A percentile compares a stretch with the other conserved stretches of the same genome.
phyloP scores from a whole-genome alignment of 1,140 invertebrate genomes.

The Drosophila tani region DNA sequence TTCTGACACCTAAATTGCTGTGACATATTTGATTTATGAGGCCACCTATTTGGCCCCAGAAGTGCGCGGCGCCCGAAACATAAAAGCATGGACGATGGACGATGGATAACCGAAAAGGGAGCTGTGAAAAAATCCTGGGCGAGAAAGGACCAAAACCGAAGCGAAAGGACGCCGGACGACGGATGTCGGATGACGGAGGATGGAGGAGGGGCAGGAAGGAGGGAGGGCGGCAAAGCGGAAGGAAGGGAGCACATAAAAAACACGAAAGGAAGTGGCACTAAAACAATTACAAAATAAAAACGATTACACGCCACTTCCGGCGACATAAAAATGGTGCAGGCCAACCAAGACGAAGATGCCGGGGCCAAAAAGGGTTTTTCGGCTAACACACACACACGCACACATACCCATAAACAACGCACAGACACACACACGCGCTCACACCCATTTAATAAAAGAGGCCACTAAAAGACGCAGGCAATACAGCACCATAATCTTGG shows the following conservation, averaged over 20 bases:
- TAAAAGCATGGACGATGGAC: constrained; percentile 49
- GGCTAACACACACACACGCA: constrained; percentile 31
- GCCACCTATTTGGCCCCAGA: constrained; percentile 81
- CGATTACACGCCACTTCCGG: constrained; percentile 83
- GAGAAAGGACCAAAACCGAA: constrained; percentile 46
- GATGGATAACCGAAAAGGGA: constrained; percentile 56
- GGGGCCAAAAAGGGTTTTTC: constrained; percentile 63
- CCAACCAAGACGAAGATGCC: constrained; percentile 44
- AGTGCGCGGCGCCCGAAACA: constrained; percentile 59
- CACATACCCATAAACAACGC: constrained; percentile 21
- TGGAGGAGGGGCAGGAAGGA: constrained; percentile 25
- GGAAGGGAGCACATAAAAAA: constrained; percentile 75
- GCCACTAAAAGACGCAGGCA: constrained; percentile 79
- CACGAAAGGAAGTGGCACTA: constrained; percentile 82
- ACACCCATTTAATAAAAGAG: constrained; percentile 75
- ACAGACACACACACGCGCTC: constrained; percentile 22
- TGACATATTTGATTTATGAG: constrained; percentile 84
- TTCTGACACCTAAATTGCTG: constrained; percentile 83
- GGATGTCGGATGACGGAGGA: constrained; percentile 7
- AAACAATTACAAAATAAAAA: constrained; percentile 84
- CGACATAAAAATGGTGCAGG: constrained; percentile 78
- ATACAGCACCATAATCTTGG: constrained; percentile 81
- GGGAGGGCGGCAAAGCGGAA: constrained; percentile 20
- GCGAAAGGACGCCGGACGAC: constrained; percentile 25
- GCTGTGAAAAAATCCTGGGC: constrained; percentile 42